A percentile compares a stretch with the other conserved stretches of the same genome.
Conservation (phyloP, 1,140 invertebrate genomes). For the Nymphalis io region DNA sequence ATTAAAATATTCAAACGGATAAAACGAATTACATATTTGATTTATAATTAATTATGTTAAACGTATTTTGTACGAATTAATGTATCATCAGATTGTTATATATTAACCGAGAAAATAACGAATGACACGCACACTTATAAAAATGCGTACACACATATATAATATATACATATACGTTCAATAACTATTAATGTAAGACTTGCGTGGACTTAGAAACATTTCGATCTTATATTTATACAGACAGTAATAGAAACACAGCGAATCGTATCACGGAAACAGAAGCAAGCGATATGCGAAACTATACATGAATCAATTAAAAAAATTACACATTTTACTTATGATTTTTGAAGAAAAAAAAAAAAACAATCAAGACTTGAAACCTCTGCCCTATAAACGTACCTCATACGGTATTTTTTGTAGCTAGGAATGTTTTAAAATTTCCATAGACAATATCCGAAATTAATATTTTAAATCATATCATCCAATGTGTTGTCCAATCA, state of each 20-base stretch:
- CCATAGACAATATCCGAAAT: too few species aligned
- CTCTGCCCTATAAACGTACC: not conserved
- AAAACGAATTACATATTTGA: not conserved
- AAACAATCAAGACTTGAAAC: not conserved
- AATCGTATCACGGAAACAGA: not conserved
- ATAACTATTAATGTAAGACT: slow-evolving; percentile 11
- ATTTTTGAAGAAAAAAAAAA: not conserved
- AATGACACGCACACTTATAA: not conserved
- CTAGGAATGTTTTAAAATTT: too few species aligned
- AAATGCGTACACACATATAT: slow-evolving; percentile 7
- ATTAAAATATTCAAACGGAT: slow-evolving; percentile 21
- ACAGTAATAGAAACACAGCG: not conserved
- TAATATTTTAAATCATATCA: too few species aligned
- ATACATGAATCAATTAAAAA: not conserved
- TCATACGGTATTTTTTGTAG: not conserved
- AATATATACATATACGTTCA: not conserved
- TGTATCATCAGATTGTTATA: slow-evolving; percentile 11
- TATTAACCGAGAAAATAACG: slow-evolving; percentile 11
- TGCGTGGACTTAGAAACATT: not conserved
- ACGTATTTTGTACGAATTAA: slow-evolving; percentile 3
- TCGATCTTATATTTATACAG: slow-evolving; percentile 5
- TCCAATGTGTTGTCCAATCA: too few species aligned
- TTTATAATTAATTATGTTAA: not conserved
- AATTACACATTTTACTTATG: not conserved
- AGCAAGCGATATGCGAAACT: slow-evolving; percentile 7